phyloP scores from a whole-genome alignment of 2,888 invertebrate species.

The Helicoverpa assulta region DNA sequence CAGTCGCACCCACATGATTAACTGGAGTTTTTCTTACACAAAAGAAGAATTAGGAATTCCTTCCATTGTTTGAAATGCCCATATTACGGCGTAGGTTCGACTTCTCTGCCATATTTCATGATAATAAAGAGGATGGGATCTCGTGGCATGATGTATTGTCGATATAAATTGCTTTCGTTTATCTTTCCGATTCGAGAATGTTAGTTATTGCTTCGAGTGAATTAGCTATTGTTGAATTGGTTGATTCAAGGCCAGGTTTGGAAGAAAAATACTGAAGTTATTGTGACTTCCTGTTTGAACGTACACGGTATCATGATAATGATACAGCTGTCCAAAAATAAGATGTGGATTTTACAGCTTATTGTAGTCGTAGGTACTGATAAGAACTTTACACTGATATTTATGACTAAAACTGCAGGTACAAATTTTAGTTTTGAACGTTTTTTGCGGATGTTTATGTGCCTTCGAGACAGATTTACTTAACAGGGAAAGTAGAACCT shows the following conservation, averaged over 20 bases:
- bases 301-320: too few relatives aligned
- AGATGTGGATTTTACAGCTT: too few relatives aligned
- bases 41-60: slow-evolving; percentile 8
- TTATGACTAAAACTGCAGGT: too few relatives aligned
- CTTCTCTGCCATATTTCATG: slow-evolving; percentile 46
- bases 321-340: too few relatives aligned
- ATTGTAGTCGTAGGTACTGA: too few relatives aligned
- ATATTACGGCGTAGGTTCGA: slow-evolving; percentile 7
- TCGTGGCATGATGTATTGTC: slow-evolving; percentile 42
- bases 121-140: slow-evolving; percentile 38
- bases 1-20: neutral
- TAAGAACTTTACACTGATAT: too few relatives aligned
- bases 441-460: too few relatives aligned
- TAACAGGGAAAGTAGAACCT: too few relatives aligned
- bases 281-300: too few relatives aligned
- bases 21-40: neutral
- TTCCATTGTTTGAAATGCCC: slow-evolving; percentile 21
- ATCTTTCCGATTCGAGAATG: slow-evolving; percentile 32
- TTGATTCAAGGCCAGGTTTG: neutral
- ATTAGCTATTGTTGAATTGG: slow-evolving; percentile 13
- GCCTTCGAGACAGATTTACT: too few relatives aligned
- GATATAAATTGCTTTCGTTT: slow-evolving; percentile 54
- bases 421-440: too few relatives aligned
- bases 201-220: slow-evolving; percentile 25
- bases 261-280: too few relatives aligned